phyloP scores from a whole-genome alignment of 2,113 vertebrate species.

The Ciconia boyciana region DNA sequence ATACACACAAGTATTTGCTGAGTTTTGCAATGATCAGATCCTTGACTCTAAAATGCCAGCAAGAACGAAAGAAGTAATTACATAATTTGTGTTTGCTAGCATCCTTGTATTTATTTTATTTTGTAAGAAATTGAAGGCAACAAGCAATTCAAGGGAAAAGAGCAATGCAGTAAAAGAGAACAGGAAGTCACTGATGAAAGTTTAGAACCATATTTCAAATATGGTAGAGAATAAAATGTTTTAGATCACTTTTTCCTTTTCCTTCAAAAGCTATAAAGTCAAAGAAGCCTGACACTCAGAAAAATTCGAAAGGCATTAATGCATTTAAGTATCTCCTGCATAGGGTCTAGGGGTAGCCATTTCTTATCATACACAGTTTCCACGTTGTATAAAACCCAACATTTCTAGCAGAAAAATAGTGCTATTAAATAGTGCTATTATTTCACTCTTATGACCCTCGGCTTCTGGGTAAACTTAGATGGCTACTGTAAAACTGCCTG shows the following conservation, averaged over 20 bases:
- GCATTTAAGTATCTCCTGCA: neutral
- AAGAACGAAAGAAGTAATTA: constrained; percentile 7
- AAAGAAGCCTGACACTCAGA: constrained; percentile 30
- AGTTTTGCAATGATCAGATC: neutral
- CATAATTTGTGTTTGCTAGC: constrained; percentile 20
- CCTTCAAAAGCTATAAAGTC: constrained; percentile 44
- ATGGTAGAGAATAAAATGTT: neutral
- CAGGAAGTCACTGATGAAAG: constrained; percentile 31
- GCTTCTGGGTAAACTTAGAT: constrained; percentile 46
- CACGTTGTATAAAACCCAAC: neutral
- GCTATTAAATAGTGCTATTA: neutral
- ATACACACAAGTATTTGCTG: neutral
- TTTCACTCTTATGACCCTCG: constrained; percentile 49
- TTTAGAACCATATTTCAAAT: constrained; percentile 54
- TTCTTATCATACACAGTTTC: neutral
- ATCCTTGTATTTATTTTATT: constrained; percentile 23
- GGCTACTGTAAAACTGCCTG: constrained; percentile 21
- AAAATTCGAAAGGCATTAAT: neutral
- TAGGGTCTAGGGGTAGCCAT: neutral
- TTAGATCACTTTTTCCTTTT: constrained; percentile 43
- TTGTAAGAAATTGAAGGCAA: constrained; percentile 30
- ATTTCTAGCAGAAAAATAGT: constrained; percentile 7
- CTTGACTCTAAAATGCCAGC: neutral
- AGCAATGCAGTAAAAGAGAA: neutral
- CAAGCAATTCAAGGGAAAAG: constrained; percentile 33